A percentile compares a stretch with the other conserved stretches of the same genome.
Conservation (phyloP, 2,797 vertebrate genomes). For the Furcifer pardalis region DNA sequence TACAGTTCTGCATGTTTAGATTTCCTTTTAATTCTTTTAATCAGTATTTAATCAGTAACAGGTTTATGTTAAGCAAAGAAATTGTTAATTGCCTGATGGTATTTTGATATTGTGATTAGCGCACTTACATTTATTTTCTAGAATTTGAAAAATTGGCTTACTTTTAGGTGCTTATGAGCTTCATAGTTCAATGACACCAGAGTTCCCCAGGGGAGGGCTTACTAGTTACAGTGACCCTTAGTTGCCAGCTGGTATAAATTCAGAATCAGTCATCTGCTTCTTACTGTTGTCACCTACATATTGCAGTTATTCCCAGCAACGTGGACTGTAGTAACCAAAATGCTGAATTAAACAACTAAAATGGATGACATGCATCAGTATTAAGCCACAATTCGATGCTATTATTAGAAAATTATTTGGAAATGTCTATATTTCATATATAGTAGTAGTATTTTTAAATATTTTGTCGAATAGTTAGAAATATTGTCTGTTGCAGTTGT, state of each 20-base stretch:
- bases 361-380: background rate
- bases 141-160: conserved; percentile 63
- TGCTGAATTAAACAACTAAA: background rate
- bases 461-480: conserved; percentile 17
- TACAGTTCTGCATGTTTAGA: background rate
- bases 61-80: conserved; percentile 43
- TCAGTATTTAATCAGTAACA: conserved; percentile 52
- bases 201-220: conserved; percentile 69
- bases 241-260: conserved; percentile 87
- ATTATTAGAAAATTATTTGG: conserved; percentile 52
- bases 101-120: conserved; percentile 55
- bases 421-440: background rate
- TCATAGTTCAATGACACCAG: conserved; percentile 59
- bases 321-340: conserved; percentile 70
- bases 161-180: conserved; percentile 62
- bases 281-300: conserved; percentile 93
- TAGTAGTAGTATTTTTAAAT: conserved; percentile 15
- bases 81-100: conserved; percentile 44
- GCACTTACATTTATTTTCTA: conserved; percentile 60
- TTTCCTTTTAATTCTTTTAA: conserved; percentile 38
- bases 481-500: conserved; percentile 20
- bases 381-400: conserved; percentile 44
- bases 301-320: conserved; percentile 78
- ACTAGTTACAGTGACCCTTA: conserved; percentile 80
- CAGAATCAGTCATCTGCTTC: conserved; percentile 89